Base-by-base conservation (phyloP, 2,888 invertebrate genomes). In the Dryadula phaetusa region DNA sequence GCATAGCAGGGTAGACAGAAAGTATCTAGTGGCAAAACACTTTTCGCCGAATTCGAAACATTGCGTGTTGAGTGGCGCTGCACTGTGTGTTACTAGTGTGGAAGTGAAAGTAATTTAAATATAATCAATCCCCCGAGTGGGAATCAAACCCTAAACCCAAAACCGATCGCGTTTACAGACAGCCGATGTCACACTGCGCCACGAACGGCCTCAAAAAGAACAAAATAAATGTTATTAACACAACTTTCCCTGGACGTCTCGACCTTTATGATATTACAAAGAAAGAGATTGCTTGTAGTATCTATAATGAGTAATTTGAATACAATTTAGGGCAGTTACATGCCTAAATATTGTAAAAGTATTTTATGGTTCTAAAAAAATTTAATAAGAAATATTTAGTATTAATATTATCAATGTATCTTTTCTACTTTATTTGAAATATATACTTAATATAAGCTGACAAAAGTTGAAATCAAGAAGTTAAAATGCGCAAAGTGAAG, bases 401-500 rank as follows among this genome's bases (percentile, higher is more conserved):
- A 5, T n/a, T n/a, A 25, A n/a, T n/a, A n/a, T n/a, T 16, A 28
- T 52, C 4, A 12, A 4, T 28, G 16, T 52, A 3, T 25, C 6
- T n/a, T 10, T 28, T 25, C 7, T 16, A 32, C 16, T 52, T 52
- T 4, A 49, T n/a, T n/a, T 49, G 0, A 22, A 22, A 40, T 56
- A 56, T 56, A 20, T 5, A 10, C 10, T 22, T 37, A 56, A 40
- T 40, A 40, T 7, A 56, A 56, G 5, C 37, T 56, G 22, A 40
- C 14, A 56, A 56, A 56, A 56, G n/a, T 56, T 4, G 37, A 40
- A 37, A 37, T 37, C 37, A 56, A 56, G 22, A 22, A 56, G 40
- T 56, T 56, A 56, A 40, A 56, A n/a, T 56, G 37, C 5, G 34
- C 40, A 56, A 64, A 53, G 44, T 44, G 14, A 42, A 44, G 37